phyloP scores from a whole-genome alignment of 2,797 vertebrate genomes.

The Sebastes miniatus region DNA sequence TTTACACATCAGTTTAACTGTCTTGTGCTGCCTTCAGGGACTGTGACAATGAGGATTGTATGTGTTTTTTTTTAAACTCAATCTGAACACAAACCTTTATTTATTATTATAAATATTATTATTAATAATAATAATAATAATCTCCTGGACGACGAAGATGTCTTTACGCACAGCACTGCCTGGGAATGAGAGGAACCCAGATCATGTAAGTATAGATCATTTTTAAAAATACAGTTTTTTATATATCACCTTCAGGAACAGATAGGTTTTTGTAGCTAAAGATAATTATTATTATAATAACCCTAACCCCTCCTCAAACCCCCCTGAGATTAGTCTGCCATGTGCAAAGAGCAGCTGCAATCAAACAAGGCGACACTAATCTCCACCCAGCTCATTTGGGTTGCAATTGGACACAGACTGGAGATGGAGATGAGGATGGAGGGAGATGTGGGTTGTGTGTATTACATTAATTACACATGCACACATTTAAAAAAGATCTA shows the following conservation, averaged over 20 bases:
- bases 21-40: constrained; percentile 52
- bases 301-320: neutral
- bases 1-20: constrained; percentile 41
- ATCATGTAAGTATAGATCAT: constrained; percentile 84
- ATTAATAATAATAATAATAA: no score
- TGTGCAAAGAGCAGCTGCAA: constrained; percentile 57
- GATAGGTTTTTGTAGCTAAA: neutral
- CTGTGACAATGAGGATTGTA: constrained; percentile 72
- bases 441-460: no score
- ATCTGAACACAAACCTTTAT: constrained; percentile 25
- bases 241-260: constrained; percentile 1
- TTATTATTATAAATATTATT: neutral
- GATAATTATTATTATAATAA: neutral
- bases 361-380: constrained; percentile 42
- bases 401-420: constrained; percentile 29
- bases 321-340: constrained; percentile 42
- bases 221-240: neutral
- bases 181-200: constrained; percentile 88
- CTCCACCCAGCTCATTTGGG: constrained; percentile 25
- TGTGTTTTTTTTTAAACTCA: constrained; percentile 18
- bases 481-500: no score
- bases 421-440: neutral
- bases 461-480: no score
- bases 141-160: constrained; percentile 75
- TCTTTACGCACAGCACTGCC: constrained; percentile 88